Conservation (phyloP, 1,140 invertebrate species). For the Monomorium pharaonis region DNA sequence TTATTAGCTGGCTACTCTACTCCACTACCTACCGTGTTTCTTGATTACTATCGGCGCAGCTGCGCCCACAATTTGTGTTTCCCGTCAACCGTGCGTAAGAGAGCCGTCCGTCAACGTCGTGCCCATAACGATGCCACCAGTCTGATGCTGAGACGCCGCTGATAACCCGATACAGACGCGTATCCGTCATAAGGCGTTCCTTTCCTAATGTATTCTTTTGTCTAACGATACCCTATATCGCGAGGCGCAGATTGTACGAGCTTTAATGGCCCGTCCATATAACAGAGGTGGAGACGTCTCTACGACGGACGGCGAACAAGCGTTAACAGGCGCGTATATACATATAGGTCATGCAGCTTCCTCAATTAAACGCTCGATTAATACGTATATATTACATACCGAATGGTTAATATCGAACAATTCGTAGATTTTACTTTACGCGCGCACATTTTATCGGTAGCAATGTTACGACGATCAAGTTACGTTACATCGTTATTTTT, state of each 20-base stretch:
- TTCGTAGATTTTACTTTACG: background rate
- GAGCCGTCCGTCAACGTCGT: slow-evolving; percentile 82
- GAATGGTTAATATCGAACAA: background rate
- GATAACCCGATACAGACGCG: slow-evolving; percentile 67
- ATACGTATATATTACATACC: background rate
- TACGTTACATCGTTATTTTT: background rate
- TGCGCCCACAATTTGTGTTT: slow-evolving; percentile 84
- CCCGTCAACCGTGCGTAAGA: slow-evolving; percentile 82
- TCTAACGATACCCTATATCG: slow-evolving; percentile 10
- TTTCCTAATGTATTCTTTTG: slow-evolving; percentile 48
- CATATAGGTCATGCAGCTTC: background rate
- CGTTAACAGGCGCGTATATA: slow-evolving; percentile 1
- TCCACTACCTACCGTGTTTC: slow-evolving; percentile 81
- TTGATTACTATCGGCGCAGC: slow-evolving; percentile 84
- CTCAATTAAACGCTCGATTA: slow-evolving; percentile 15
- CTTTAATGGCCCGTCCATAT: background rate
- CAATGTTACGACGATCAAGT: slow-evolving; percentile 11
- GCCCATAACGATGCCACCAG: slow-evolving; percentile 72
- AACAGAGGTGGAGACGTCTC: background rate
- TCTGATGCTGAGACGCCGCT: slow-evolving; percentile 67
- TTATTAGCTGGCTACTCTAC: slow-evolving; percentile 81
- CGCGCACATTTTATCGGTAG: background rate
- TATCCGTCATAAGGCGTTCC: slow-evolving; percentile 63
- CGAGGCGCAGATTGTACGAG: background rate
- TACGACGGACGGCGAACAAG: background rate